Conservation (phyloP, 2,113 vertebrate species). For the Oenanthe oenanthe region DNA sequence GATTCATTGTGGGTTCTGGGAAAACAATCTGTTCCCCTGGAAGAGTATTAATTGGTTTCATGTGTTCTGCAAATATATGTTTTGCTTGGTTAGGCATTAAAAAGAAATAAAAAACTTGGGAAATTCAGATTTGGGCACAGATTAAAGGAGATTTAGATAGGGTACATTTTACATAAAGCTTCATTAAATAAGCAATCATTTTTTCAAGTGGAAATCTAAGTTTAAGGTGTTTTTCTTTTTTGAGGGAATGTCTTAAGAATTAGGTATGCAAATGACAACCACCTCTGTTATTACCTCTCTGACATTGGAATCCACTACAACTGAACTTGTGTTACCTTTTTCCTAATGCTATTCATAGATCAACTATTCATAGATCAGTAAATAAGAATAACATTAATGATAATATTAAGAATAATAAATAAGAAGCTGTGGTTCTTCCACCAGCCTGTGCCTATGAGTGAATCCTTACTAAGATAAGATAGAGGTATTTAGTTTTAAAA, state of each 20-base stretch:
- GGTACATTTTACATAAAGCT: not conserved
- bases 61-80: not conserved
- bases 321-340: not conserved
- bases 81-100: not conserved
- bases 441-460: not conserved
- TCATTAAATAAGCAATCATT: not conserved
- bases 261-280: not conserved
- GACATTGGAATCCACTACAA: not conserved
- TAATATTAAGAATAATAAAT: not conserved
- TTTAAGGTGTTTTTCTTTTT: not conserved
- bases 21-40: not conserved
- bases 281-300: not conserved
- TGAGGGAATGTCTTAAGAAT: not conserved
- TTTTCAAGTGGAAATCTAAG: not conserved
- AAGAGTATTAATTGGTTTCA: not conserved
- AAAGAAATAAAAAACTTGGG: not conserved
- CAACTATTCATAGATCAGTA: not conserved
- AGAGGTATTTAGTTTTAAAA: not conserved
- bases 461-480: not conserved
- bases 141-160: not conserved
- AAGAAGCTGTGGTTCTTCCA: not conserved
- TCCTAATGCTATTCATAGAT: not conserved
- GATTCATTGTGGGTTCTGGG: not conserved
- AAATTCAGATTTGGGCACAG: not conserved
- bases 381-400: not conserved